Evolutionary conservation across 1,140 invertebrate genomes (phyloP), one percentile per base, ranked within the genome.

Genomic region (Aphidius gifuensis): DNA sequence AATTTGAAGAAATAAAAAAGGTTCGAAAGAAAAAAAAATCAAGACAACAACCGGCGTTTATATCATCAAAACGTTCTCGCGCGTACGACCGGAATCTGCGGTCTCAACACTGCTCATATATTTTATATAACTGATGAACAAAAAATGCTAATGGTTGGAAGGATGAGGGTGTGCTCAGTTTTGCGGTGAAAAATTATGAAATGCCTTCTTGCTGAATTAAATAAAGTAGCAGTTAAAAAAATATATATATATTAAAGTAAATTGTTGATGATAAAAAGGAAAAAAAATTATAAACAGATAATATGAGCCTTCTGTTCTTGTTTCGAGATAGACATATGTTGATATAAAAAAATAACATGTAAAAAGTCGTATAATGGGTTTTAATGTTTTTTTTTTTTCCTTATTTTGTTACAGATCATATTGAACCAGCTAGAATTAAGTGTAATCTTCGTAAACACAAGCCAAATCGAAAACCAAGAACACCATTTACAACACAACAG

Each of bases 401-500:
- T 47, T 59, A 61, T 67, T 64, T 62, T 51, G 48, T 83, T 82
- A 49, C 83, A 89, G 87, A 88, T 16, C 87, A 87, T 68, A 87
- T 87, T 4, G 90, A 92, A 69, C 86, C 87, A 8, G 87, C 90
- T 2, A 92, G 92, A 77, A 83, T 93, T 53, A 97, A 97, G 79
- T 98, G 95, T 82, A 95, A 96, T 76, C 83, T 97, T 57, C 82
- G 95, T 64, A 96, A 96, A 72, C 91, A 93, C 85, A 99, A 98
- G 74, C 94, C 94, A 32, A 98, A 99, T 81, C 83, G 97, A 61
- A 99, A 99, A 80, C 97, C 96, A 1, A 85, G 96, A 56, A 99
- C 96, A 0, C 96, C 96, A 1, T 99, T 99, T 83, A 98, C 95
- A 7, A 96, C 95, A 4, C 93, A 97, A 75, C 97, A 99, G 76